phyloP scores from a whole-genome alignment of 2,797 vertebrate species.

The Argya squamiceps region DNA sequence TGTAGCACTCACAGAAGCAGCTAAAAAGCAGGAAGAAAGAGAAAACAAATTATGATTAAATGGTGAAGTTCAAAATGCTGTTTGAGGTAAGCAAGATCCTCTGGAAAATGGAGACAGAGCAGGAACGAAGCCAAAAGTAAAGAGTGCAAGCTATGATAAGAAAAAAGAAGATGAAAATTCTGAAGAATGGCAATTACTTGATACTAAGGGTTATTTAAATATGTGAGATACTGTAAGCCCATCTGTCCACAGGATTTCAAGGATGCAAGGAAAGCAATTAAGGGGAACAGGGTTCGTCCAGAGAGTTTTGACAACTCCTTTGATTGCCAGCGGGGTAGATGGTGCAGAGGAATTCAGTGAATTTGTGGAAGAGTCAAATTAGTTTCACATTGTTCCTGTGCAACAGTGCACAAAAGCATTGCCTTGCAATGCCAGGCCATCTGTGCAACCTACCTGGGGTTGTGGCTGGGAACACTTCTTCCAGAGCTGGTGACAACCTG shows the following conservation, averaged over 20 bases:
- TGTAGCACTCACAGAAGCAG: neutral
- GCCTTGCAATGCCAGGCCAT: neutral
- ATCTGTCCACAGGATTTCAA: neutral
- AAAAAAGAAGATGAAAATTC: conserved; percentile 9
- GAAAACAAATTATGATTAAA: conserved; percentile 44
- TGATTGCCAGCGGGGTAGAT: neutral
- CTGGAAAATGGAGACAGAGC: conserved; percentile 27
- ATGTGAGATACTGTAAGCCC: neutral
- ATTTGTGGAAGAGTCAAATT: neutral
- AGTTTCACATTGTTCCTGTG: neutral
- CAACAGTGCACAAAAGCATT: neutral
- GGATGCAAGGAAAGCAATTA: conserved; percentile 8
- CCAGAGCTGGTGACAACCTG: neutral
- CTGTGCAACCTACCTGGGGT: neutral
- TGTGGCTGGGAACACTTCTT: neutral
- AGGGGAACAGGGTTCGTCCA: neutral
- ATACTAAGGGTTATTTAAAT: conserved; percentile 38
- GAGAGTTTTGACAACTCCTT: conserved; percentile 10
- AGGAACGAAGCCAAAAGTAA: conserved; percentile 25
- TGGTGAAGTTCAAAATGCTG: neutral
- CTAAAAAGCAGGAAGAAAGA: conserved; percentile 11
- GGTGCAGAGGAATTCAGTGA: neutral
- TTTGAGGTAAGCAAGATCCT: conserved; percentile 28
- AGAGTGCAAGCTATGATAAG: conserved; percentile 41
- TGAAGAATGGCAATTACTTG: conserved; percentile 29